Percentiles rank a stretch among this genome's conserved stretches.
Evolutionary conservation across 2,888 invertebrate species (phyloP).

Genomic region (Xestia c-nigrum): DNA sequence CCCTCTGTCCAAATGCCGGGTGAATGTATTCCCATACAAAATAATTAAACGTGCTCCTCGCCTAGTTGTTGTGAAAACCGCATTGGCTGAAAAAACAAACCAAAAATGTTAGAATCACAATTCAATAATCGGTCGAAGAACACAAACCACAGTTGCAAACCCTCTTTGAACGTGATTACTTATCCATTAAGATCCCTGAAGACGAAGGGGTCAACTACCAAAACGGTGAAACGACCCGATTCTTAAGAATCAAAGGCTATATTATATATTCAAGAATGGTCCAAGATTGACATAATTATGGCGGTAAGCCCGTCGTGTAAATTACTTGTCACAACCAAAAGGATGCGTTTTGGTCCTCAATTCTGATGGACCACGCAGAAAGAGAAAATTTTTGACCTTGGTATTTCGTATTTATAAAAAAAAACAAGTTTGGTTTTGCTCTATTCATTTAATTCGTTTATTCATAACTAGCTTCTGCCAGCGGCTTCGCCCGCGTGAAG

Average conservation of each 20-base stretch:
- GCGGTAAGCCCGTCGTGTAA: neutral
- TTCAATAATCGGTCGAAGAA: neutral
- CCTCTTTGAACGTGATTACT: neutral
- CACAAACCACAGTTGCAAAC: neutral
- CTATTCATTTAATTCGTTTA: neutral
- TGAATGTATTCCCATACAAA: slow-evolving; percentile 31
- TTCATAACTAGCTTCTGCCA: too few relatives aligned
- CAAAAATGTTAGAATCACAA: neutral
- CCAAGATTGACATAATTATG: neutral
- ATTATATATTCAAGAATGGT: neutral
- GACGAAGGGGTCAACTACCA: neutral
- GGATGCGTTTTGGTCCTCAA: neutral
- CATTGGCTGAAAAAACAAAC: slow-evolving; percentile 19
- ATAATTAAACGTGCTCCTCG: slow-evolving; percentile 25
- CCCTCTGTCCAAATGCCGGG: slow-evolving; percentile 29
- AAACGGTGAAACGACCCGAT: neutral
- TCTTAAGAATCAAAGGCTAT: neutral
- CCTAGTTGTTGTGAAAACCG: slow-evolving; percentile 25
- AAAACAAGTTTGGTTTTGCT: neutral
- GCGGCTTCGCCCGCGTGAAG: too few relatives aligned
- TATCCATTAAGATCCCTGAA: neutral
- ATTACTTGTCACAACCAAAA: neutral
- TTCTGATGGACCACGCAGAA: neutral
- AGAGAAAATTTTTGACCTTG: neutral
- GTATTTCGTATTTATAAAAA: too few relatives aligned